These are phyloP conservation scores for Alloplasta piceator DNA, from an alignment of 2,888 invertebrate genomes.

Conservation along the genomic window DNA sequence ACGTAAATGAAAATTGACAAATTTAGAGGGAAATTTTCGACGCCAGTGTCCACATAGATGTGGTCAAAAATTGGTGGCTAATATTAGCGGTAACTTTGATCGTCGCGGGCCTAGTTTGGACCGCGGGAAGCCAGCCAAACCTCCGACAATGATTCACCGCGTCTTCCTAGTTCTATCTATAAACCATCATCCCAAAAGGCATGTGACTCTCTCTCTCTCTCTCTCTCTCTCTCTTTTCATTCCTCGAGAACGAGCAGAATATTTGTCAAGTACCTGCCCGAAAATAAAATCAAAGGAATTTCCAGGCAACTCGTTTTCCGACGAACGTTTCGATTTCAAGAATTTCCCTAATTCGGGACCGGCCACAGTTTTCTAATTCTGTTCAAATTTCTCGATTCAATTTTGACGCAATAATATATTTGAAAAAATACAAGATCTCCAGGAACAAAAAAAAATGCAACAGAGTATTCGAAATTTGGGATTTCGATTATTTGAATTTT, in stretches of 20 bases:
- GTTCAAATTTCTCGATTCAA: no score
- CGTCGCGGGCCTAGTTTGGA: constrained; percentile 80
- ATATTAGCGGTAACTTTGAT: constrained; percentile 78
- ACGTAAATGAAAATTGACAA: no score
- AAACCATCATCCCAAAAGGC: constrained; percentile 68
- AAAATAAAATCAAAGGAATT: not conserved
- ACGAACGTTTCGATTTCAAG: no score
- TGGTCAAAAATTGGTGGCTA: constrained; percentile 67
- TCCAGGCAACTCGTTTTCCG: no score
- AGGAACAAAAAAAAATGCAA: no score
- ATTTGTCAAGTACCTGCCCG: not conserved
- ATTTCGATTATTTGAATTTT: no score
- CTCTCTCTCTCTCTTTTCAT: not conserved
- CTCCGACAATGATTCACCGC: constrained; percentile 78
- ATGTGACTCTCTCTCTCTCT: constrained; percentile 68
- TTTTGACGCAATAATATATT: no score
- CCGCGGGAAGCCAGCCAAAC: constrained; percentile 78
- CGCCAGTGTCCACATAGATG: constrained; percentile 53
- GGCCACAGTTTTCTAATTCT: no score
- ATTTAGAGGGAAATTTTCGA: not conserved
- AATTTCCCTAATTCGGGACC: no score
- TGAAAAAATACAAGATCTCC: no score
- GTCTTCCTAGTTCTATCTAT: constrained; percentile 80
- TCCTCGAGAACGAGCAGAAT: not conserved
- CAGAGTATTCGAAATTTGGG: no score